Evolutionary conservation across 2,797 vertebrate species (phyloP).

Genomic region (Urosaurus nigricauda): DNA sequence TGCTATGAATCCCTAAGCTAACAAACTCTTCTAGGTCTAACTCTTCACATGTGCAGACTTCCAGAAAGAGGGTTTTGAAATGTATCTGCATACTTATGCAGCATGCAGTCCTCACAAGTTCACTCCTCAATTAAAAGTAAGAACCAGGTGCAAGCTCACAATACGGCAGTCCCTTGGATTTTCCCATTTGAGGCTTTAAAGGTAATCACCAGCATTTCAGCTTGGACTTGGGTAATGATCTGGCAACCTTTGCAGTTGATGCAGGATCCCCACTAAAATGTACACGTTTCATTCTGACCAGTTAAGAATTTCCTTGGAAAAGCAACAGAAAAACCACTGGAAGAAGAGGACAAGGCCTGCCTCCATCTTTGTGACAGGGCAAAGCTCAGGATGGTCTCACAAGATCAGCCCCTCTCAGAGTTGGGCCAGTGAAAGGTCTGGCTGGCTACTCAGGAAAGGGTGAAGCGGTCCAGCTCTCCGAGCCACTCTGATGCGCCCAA

Average conservation of each 20-base stretch:
- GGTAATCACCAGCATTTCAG: not conserved
- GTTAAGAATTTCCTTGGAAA: too few relatives aligned
- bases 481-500: not conserved
- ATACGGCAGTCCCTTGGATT: too few relatives aligned
- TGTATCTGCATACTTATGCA: not conserved
- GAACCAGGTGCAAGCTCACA: not conserved
- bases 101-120: not conserved
- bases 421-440: not conserved
- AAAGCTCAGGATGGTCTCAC: not conserved
- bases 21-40: not conserved
- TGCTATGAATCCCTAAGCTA: not conserved
- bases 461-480: not conserved
- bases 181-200: not conserved
- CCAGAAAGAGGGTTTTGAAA: too few relatives aligned
- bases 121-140: not conserved
- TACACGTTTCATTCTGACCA: not conserved
- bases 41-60: not conserved
- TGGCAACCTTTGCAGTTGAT: not conserved
- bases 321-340: not conserved
- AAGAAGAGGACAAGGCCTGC: not conserved
- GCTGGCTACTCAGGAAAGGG: not conserved
- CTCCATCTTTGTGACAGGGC: too few relatives aligned
- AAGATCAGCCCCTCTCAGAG: too few relatives aligned
- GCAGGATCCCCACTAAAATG: not conserved
- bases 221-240: not conserved